Evolutionary conservation across 2,113 vertebrate species (phyloP).

Genomic region (Burhinus bistriatus): DNA sequence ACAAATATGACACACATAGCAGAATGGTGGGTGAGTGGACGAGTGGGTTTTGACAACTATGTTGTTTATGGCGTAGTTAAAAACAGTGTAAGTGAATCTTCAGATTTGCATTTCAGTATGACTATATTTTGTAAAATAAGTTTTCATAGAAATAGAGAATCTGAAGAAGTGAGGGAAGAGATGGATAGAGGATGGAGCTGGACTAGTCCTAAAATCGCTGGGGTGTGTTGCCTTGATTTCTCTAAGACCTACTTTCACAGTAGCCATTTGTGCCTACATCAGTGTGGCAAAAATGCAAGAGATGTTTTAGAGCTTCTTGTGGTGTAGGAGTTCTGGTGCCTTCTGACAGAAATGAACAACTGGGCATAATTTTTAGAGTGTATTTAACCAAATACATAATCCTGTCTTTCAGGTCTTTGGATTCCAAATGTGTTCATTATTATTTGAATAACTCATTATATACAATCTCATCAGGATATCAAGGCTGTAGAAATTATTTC

Average conservation of each 20-base stretch:
- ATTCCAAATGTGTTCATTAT: background rate
- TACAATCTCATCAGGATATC: background rate
- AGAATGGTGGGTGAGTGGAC: background rate
- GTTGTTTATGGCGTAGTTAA: background rate
- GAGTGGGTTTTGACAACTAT: background rate
- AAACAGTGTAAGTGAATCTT: background rate
- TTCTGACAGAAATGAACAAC: background rate
- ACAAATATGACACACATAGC: background rate
- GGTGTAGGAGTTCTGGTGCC: background rate
- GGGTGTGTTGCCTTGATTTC: background rate
- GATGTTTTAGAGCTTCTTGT: background rate
- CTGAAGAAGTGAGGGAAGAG: background rate
- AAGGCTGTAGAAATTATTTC: background rate
- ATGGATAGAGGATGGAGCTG: background rate
- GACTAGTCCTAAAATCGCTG: background rate
- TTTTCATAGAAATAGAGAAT: background rate
- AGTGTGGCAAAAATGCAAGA: background rate
- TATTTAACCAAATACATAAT: background rate
- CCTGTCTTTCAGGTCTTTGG: background rate
- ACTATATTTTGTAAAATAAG: background rate
- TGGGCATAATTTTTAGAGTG: background rate
- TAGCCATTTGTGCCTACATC: background rate
- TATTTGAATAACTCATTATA: background rate
- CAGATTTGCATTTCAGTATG: background rate
- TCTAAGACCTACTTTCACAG: background rate